These are phyloP conservation scores for Amblyopsis hoosieri DNA, from an alignment of 2,797 vertebrate genomes.

Conservation along the genomic window DNA sequence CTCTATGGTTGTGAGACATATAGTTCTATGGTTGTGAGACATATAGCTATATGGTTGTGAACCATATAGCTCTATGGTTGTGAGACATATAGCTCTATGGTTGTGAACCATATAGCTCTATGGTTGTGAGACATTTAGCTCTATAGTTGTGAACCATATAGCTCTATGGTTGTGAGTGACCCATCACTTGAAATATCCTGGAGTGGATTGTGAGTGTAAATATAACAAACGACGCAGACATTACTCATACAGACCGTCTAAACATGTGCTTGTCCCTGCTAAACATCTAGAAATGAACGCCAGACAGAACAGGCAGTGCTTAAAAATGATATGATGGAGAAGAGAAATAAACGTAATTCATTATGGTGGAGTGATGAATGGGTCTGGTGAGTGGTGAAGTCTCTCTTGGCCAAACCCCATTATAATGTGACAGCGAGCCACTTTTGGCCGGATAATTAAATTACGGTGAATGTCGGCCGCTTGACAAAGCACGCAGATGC, in stretches of 20 bases:
- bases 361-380: conserved; percentile 30
- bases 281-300: conserved; percentile 5
- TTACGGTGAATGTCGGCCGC: conserved; percentile 34
- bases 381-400: conserved; percentile 37
- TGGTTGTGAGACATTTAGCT: too few relatives aligned
- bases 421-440: conserved; percentile 48
- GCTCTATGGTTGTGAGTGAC: too few relatives aligned
- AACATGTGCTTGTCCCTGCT: neutral
- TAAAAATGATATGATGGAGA: neutral
- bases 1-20: too few relatives aligned
- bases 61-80: too few relatives aligned
- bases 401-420: conserved; percentile 24
- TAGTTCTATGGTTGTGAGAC: too few relatives aligned
- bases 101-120: too few relatives aligned
- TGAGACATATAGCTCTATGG: too few relatives aligned
- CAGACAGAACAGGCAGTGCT: neutral
- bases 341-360: conserved; percentile 25
- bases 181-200: too few relatives aligned
- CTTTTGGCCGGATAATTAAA: conserved; percentile 59
- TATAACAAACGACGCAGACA: neutral
- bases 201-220: too few relatives aligned
- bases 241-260: conserved; percentile 6
- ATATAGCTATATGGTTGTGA: too few relatives aligned
- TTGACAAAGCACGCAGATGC: conserved; percentile 51
- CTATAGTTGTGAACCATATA: too few relatives aligned